phyloP scores from a whole-genome alignment of 2,113 vertebrate genomes.

The Catharus bicknelli region DNA sequence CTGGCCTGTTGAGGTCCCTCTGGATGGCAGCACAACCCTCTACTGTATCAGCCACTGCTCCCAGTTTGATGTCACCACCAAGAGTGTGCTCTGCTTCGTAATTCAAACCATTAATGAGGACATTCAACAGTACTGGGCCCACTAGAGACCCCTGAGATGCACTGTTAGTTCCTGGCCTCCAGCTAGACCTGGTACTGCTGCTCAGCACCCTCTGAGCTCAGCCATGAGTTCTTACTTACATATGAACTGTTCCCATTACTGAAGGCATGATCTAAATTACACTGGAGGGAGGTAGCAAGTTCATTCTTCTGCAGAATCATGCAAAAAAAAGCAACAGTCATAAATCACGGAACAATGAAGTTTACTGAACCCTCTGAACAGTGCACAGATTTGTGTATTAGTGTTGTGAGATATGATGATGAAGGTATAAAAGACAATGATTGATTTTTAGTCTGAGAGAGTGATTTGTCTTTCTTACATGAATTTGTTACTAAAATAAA shows the following conservation, averaged over 20 bases:
- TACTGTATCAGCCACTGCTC: background rate
- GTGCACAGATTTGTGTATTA: background rate
- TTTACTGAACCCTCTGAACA: background rate
- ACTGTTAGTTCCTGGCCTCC: background rate
- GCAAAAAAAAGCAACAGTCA: background rate
- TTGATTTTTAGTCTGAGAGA: conserved; percentile 1
- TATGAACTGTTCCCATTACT: background rate
- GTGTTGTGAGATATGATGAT: background rate
- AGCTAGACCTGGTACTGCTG: background rate
- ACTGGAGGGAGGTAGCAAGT: background rate
- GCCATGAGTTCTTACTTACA: background rate
- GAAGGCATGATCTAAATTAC: background rate
- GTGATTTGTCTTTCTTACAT: conserved; percentile 13
- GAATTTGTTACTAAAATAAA: conserved; percentile 17
- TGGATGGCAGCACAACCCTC: background rate
- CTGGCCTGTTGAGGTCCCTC: background rate
- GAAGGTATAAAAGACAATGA: conserved; percentile 12
- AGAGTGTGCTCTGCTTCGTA: background rate
- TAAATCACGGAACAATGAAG: conserved; percentile 33
- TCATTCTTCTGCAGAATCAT: background rate
- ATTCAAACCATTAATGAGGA: background rate
- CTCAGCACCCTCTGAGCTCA: background rate
- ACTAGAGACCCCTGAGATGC: background rate
- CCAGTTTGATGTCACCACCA: background rate
- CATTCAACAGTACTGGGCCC: background rate